Evolutionary conservation across 2,888 invertebrate genomes (phyloP).

Genomic region (Erebia epiphron): DNA sequence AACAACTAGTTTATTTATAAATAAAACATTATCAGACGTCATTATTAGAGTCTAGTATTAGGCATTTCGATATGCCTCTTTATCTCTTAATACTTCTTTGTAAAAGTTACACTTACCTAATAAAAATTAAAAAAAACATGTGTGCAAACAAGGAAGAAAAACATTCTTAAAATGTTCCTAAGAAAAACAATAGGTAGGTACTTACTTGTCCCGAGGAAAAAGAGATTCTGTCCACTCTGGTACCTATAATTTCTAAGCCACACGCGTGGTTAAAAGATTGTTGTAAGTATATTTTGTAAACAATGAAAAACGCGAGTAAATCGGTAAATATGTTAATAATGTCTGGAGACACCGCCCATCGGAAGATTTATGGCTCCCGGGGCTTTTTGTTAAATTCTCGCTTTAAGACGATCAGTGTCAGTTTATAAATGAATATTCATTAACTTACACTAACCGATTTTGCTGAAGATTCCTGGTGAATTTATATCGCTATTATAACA

Average conservation of each 20-base stretch:
- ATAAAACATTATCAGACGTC: too few relatives aligned
- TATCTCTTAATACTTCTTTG: too few relatives aligned
- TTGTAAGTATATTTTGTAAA: constrained; percentile 14
- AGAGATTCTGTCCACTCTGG: neutral
- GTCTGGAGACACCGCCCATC: constrained; percentile 40
- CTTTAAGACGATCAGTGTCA: constrained; percentile 67
- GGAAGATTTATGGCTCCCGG: constrained; percentile 61
- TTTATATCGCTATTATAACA: neutral
- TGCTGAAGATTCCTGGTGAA: constrained; percentile 1
- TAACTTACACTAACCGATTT: constrained; percentile 42
- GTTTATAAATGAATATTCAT: constrained; percentile 70
- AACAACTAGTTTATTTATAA: too few relatives aligned
- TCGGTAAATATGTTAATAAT: constrained; percentile 27
- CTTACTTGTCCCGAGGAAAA: neutral
- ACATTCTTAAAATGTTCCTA: too few relatives aligned
- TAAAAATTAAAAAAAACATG: too few relatives aligned
- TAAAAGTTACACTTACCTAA: too few relatives aligned
- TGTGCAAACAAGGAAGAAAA: too few relatives aligned
- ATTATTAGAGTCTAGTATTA: too few relatives aligned
- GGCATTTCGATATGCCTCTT: too few relatives aligned
- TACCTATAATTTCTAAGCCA: neutral
- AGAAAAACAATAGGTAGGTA: neutral
- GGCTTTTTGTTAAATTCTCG: constrained; percentile 65
- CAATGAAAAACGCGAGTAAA: neutral
- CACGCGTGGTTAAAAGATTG: neutral